phyloP scores from a whole-genome alignment of 2,888 invertebrate species.

The Xylota segnis region DNA sequence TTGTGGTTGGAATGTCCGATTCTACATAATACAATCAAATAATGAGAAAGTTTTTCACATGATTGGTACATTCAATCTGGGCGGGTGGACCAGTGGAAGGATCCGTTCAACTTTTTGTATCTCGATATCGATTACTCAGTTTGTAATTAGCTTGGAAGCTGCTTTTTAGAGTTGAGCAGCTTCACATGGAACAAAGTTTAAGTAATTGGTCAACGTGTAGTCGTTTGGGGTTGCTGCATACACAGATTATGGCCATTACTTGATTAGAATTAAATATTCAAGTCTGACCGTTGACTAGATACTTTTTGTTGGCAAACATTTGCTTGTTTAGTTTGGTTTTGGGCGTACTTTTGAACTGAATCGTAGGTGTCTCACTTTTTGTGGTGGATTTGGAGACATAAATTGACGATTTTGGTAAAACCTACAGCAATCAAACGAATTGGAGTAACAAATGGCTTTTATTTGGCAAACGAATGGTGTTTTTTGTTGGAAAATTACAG shows the following conservation, averaged over 20 bases:
- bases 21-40: conserved; percentile 62
- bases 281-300: no score
- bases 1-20: conserved; percentile 40
- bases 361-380: no score
- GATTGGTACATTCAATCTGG: conserved; percentile 37
- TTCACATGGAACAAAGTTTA: conserved; percentile 17
- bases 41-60: conserved; percentile 61
- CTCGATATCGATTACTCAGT: conserved; percentile 51
- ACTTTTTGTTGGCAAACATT: no score
- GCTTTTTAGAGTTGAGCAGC: conserved; percentile 48
- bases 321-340: no score
- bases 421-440: no score
- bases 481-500: no score
- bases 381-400: no score
- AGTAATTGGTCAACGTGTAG: background rate
- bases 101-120: background rate
- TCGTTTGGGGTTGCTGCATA: background rate
- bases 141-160: conserved; percentile 48
- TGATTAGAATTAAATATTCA: background rate
- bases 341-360: no score
- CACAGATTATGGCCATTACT: background rate
- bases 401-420: no score
- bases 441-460: no score
- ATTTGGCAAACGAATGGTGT: no score
- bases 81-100: background rate